Base-by-base conservation (phyloP, 2,888 invertebrate species). In the Sphaerolaimus hirsutus region DNA sequence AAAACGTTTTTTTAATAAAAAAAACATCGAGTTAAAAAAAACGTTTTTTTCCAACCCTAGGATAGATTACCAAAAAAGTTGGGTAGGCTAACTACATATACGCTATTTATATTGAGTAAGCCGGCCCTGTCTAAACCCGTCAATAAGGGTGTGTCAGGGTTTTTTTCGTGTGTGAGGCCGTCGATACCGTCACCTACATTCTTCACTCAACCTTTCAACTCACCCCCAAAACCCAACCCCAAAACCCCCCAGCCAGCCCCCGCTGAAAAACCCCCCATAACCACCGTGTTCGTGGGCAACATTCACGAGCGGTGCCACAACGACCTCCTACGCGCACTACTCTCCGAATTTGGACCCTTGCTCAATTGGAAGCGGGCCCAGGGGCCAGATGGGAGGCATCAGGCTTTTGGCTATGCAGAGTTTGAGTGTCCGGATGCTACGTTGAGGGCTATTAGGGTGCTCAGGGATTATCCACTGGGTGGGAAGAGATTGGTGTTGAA, bases 281-380 rank as follows among this genome's bases (percentile, higher is more conserved):
- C 93, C 32, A 93, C 93, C 1, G 89, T 93, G 2, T 93, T 93
- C 70, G 82, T 93, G 43, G 91, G 91, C 42, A 91, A 89, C 66
- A 89, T 97, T 48, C 81, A 84, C 60, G 83, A 87, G 56, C 76
- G 81, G 56, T 89, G 86, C 37, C 86, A 89, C 1, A 93, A 97
- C 67, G 75, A 79, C 12, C 81, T 99, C 79, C 78, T 97, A 36
- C 76, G 87, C 54, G 79, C 81, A 56, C 77, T 97, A 61, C 71
- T 97, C 35, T 52, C 78, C 61, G 78, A 84, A 46, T 93, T 91
- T 70, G 97, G 97, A 2, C 78, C 79, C 50, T 86, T 97, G 44
- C 72, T 83, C 17, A 81, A 79, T 57, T 99, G 97, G 97, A 93
- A 93, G 68, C 74, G 93, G 49, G 89, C 93, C 21, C 83, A 86